A percentile compares a stretch with the other conserved stretches of the same genome.
These are phyloP conservation scores for Agrilus cyanescens DNA, from an alignment of 2,888 invertebrate genomes.

Conservation along the genomic window DNA sequence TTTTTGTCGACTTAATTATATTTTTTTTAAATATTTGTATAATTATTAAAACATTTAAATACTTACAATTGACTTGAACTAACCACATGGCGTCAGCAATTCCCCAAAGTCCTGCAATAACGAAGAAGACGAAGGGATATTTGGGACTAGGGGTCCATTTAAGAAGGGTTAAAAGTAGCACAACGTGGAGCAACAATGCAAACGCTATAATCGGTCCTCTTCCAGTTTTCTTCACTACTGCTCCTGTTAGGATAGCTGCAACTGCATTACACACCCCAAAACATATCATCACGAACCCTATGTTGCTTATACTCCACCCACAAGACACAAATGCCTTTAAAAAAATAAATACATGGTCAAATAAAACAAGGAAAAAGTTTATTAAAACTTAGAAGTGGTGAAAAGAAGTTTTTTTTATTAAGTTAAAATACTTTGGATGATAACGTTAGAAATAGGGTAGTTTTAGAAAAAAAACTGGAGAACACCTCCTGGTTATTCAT, in stretches of 20 bases:
- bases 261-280: slow-evolving; percentile 81
- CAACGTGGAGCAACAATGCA: slow-evolving; percentile 59
- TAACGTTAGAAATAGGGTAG: no score
- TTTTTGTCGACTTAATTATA: background rate
- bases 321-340: slow-evolving; percentile 72
- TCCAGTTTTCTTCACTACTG: slow-evolving; percentile 67
- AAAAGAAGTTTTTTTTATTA: no score
- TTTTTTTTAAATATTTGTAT: background rate
- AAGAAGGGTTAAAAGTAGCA: slow-evolving; percentile 54
- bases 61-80: slow-evolving; percentile 80
- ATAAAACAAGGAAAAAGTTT: no score
- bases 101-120: slow-evolving; percentile 78
- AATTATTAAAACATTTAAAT: background rate
- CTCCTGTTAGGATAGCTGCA: slow-evolving; percentile 73
- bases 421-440: no score
- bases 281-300: slow-evolving; percentile 89
- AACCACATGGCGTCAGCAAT: slow-evolving; percentile 84
- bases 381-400: no score
- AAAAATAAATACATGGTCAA: slow-evolving; percentile 7
- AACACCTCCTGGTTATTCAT: no score
- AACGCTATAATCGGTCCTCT: slow-evolving; percentile 65
- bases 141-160: slow-evolving; percentile 61
- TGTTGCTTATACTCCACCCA: slow-evolving; percentile 78
- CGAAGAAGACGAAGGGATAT: slow-evolving; percentile 59
- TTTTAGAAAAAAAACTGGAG: no score